These are phyloP conservation scores for Sisyra nigra DNA, from an alignment of 2,888 invertebrate genomes.

Conservation along the genomic window DNA sequence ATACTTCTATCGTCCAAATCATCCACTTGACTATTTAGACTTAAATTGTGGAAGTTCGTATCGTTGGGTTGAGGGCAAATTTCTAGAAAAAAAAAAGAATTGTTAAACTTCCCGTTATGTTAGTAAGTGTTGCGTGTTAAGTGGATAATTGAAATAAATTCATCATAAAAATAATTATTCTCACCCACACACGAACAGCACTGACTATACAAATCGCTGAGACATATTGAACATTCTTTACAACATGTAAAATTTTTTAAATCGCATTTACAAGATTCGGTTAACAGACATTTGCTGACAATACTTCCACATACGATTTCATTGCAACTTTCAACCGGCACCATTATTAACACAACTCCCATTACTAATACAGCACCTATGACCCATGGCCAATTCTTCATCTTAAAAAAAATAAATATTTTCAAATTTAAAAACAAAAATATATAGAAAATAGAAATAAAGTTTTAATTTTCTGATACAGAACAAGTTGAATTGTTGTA, in stretches of 20 bases:
- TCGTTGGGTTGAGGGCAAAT: slow-evolving; percentile 78
- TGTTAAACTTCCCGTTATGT: background rate
- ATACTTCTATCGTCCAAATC: slow-evolving; percentile 68
- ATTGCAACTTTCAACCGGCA: slow-evolving; percentile 45
- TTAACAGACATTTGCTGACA: slow-evolving; percentile 92
- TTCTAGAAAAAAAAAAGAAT: slow-evolving; percentile 36
- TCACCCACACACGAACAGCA: slow-evolving; percentile 96
- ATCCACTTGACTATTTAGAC: slow-evolving; percentile 72
- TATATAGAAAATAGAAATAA: no score
- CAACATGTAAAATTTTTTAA: slow-evolving; percentile 86
- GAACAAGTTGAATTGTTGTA: no score
- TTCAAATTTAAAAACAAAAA: no score
- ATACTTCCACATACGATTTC: slow-evolving; percentile 91
- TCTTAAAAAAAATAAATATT: slow-evolving; percentile 11
- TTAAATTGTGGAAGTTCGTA: slow-evolving; percentile 49
- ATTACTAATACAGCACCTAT: slow-evolving; percentile 9
- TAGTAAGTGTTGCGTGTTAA: background rate
- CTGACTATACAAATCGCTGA: slow-evolving; percentile 77
- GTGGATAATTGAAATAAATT: background rate
- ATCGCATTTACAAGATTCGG: slow-evolving; percentile 92
- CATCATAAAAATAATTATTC: slow-evolving; percentile 22
- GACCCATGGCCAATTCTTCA: slow-evolving; percentile 14
- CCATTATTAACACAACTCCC: background rate
- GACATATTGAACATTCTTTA: slow-evolving; percentile 81
- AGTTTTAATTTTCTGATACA: no score